Percentiles rank a stretch among this genome's conserved stretches.
These are phyloP conservation scores for Spongia lamella DNA, from an alignment of 37 sponge, comb jelly and placozoan genomes.

Conservation along the genomic window DNA sequence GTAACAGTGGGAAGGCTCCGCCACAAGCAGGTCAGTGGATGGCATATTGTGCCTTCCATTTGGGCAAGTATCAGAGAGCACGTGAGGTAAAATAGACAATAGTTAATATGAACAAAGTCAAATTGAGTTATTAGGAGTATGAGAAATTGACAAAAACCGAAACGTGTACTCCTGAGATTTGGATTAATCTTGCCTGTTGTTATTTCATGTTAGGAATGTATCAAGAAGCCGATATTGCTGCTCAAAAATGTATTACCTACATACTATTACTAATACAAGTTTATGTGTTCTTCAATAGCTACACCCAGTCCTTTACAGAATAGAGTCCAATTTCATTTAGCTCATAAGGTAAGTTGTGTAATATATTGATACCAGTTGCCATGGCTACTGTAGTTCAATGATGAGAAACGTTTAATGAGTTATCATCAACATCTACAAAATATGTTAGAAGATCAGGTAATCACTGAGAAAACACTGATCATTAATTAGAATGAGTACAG, in stretches of 20 bases:
- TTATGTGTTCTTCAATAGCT: constrained; percentile 39
- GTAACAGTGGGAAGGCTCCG: constrained; percentile 54
- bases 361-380: background rate
- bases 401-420: constrained; percentile 82
- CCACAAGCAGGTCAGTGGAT: constrained; percentile 71
- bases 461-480: background rate
- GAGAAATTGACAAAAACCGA: constrained; percentile 50
- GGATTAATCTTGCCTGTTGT: constrained; percentile 80
- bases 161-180: constrained; percentile 66
- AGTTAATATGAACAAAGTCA: background rate
- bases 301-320: constrained; percentile 80
- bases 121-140: constrained; percentile 74
- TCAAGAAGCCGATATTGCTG: constrained; percentile 70
- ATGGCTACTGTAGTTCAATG: constrained; percentile 63
- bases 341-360: constrained; percentile 83
- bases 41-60: constrained; percentile 92
- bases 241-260: constrained; percentile 63
- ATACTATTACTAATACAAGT: constrained; percentile 1
- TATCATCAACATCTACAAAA: constrained; percentile 91
- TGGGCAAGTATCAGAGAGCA: constrained; percentile 85
- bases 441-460: constrained; percentile 91
- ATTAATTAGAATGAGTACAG: too few relatives aligned
- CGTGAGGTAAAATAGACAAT: constrained; percentile 40
- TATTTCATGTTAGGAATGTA: constrained; percentile 98
- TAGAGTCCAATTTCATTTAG: constrained; percentile 87